Evolutionary conservation across 2,113 vertebrate species (phyloP).

Genomic region (Gymnobelideus leadbeateri): DNA sequence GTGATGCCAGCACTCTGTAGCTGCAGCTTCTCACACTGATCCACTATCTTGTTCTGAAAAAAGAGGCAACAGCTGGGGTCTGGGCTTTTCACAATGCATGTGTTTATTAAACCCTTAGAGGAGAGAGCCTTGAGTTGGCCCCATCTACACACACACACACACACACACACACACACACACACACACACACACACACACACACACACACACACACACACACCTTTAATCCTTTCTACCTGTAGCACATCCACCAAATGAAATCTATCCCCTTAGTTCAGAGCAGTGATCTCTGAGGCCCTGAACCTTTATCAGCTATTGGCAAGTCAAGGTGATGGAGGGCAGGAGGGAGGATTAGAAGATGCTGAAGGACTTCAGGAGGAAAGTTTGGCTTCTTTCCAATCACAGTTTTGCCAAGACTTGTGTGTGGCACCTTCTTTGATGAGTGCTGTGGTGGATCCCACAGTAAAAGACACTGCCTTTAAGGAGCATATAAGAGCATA

Average conservation of each 20-base stretch:
- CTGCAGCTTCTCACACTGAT: constrained; percentile 94
- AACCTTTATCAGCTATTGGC: background rate
- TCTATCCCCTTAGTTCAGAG: background rate
- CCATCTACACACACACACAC: too few relatives aligned
- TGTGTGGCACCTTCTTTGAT: background rate
- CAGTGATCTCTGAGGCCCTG: background rate
- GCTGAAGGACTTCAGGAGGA: background rate
- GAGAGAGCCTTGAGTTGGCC: background rate
- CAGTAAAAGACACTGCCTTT: background rate
- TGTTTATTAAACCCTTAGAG: background rate
- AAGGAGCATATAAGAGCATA: background rate
- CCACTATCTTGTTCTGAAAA: constrained; percentile 92
- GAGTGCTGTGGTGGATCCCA: background rate
- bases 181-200: too few relatives aligned
- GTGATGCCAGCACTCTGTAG: constrained; percentile 90
- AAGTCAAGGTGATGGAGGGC: background rate
- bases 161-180: too few relatives aligned
- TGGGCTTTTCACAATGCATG: background rate
- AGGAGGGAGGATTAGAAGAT: background rate
- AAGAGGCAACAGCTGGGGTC: fast-evolving
- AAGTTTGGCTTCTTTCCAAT: background rate
- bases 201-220: too few relatives aligned
- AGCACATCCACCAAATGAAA: background rate
- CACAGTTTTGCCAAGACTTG: background rate
- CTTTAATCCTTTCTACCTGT: background rate